Percentiles rank a stretch among this genome's conserved stretches.
phyloP scores from a whole-genome alignment of 2,888 invertebrate species.

The Melanchra persicariae region DNA sequence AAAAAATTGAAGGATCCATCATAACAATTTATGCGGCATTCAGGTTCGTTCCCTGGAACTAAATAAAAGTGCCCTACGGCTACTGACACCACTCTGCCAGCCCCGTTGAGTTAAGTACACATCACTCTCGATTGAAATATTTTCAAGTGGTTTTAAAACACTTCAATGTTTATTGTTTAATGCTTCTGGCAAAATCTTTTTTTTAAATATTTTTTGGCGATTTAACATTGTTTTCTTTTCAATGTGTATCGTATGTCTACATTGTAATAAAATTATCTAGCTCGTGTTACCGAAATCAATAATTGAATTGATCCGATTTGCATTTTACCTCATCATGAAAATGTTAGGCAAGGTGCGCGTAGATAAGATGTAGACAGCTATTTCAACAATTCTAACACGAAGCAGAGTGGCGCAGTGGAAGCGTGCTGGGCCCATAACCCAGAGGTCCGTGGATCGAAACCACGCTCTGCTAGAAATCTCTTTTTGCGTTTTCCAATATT shows the following conservation, averaged over 20 bases:
- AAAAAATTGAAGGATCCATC: conserved; percentile 28
- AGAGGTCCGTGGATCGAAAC: conserved; percentile 97
- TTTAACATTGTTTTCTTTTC: not conserved
- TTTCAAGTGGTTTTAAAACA: conserved; percentile 72
- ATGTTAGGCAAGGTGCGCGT: fast-evolving
- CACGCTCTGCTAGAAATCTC: conserved; percentile 93
- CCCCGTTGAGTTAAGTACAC: conserved; percentile 64
- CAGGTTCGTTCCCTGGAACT: conserved; percentile 56
- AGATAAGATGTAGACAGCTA: conserved; percentile 42
- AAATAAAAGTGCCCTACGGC: conserved; percentile 73
- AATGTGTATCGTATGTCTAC: no score
- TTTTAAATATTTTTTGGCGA: not conserved
- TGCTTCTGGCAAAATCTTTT: not conserved
- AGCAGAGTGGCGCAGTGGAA: conserved; percentile 95
- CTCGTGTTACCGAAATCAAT: no score
- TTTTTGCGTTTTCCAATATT: conserved; percentile 62
- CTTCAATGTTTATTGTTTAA: conserved; percentile 52
- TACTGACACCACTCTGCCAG: conserved; percentile 74
- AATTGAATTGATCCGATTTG: no score
- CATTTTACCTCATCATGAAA: no score
- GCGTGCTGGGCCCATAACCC: conserved; percentile 96
- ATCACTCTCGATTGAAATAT: conserved; percentile 63
- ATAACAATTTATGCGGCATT: conserved; percentile 51
- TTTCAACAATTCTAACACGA: conserved; percentile 30
- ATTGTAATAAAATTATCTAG: no score